Conservation (phyloP, 2,113 vertebrate genomes). For the Cynocephalus volans region DNA sequence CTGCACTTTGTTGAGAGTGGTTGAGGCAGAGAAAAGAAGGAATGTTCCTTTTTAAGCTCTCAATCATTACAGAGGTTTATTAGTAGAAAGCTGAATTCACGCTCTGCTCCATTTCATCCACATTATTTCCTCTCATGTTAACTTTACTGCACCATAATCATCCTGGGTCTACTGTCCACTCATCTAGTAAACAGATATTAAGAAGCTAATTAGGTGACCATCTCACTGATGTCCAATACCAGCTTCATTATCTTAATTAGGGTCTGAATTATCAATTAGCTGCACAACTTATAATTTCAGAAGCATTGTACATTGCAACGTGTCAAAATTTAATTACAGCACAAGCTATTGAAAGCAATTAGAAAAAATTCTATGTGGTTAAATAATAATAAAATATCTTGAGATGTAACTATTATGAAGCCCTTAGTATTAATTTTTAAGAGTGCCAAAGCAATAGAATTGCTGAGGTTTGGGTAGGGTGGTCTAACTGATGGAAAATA, state of each 20-base stretch:
- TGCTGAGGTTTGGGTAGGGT: background rate
- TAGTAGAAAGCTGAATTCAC: background rate
- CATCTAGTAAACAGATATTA: constrained; percentile 80
- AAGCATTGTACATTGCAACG: constrained; percentile 61
- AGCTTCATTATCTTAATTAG: constrained; percentile 86
- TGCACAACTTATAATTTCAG: constrained; percentile 75
- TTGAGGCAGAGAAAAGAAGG: background rate
- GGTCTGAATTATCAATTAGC: constrained; percentile 87
- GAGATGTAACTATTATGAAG: constrained; percentile 42
- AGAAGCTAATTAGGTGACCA: constrained; percentile 81
- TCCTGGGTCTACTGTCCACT: constrained; percentile 61
- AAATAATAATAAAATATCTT: constrained; percentile 72
- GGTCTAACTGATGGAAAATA: background rate
- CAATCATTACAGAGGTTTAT: background rate
- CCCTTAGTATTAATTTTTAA: constrained; percentile 2
- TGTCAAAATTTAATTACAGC: constrained; percentile 80
- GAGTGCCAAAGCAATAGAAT: background rate
- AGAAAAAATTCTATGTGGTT: constrained; percentile 57
- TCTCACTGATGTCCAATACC: constrained; percentile 76
- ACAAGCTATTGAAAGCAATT: constrained; percentile 47
- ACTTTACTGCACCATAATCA: constrained; percentile 67
- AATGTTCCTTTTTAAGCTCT: background rate
- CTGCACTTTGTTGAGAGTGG: background rate
- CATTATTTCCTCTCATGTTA: constrained; percentile 65
- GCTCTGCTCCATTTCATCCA: background rate